A percentile compares a stretch with the other conserved stretches of the same genome.
These are phyloP conservation scores for Pocillopora grandis DNA, from an alignment of 92 coral and sea anemone species.

Conservation along the genomic window DNA sequence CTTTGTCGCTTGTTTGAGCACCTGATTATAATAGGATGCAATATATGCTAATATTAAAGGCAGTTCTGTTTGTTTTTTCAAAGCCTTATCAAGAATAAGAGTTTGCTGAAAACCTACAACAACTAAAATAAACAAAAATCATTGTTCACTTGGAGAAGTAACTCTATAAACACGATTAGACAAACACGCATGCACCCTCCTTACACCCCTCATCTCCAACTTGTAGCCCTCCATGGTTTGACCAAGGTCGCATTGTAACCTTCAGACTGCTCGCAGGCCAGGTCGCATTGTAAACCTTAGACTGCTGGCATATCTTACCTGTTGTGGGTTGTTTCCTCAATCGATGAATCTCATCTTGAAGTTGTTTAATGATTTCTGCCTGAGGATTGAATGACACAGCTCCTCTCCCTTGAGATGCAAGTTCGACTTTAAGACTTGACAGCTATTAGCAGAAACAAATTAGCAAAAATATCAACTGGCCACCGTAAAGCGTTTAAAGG, in stretches of 20 bases:
- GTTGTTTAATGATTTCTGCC: slow-evolving; percentile 58
- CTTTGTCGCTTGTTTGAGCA: not conserved
- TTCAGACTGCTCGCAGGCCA: not conserved
- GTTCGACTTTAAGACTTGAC: slow-evolving; percentile 79
- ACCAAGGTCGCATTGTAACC: too few relatives aligned
- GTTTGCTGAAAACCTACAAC: too few relatives aligned
- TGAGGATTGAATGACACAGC: slow-evolving; percentile 74
- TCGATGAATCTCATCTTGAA: slow-evolving; percentile 71
- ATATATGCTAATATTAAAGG: not conserved
- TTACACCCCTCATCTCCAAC: too few relatives aligned
- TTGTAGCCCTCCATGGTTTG: not conserved
- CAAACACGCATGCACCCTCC: too few relatives aligned
- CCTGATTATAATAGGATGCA: not conserved
- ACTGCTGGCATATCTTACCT: slow-evolving; percentile 28
- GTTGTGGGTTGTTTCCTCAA: slow-evolving; percentile 50
- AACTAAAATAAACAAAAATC: too few relatives aligned
- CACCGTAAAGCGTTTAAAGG: too few relatives aligned
- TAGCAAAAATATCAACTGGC: not conserved
- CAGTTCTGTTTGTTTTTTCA: too few relatives aligned
- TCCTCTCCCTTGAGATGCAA: slow-evolving; percentile 85
- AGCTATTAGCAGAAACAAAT: slow-evolving; percentile 33
- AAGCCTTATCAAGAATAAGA: too few relatives aligned
- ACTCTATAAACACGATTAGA: too few relatives aligned
- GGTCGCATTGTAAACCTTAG: not conserved
- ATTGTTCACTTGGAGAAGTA: too few relatives aligned